Evolutionary conservation across 2,113 vertebrate genomes (phyloP).

Genomic region (Notarius lentiginosus): DNA sequence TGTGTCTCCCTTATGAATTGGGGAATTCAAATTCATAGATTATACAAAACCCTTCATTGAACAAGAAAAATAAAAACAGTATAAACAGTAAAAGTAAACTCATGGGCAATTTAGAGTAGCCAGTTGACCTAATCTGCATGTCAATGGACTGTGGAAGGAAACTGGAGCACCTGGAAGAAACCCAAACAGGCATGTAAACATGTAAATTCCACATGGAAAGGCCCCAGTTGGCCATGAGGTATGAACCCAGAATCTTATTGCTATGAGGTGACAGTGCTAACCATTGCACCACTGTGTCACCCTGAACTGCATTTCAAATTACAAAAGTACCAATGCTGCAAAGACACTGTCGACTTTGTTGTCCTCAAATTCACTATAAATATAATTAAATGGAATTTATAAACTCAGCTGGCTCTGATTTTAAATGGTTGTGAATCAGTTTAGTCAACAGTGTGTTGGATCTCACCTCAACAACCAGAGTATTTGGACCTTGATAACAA

Average conservation of each 20-base stretch:
- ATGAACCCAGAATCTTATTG: no score
- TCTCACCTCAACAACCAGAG: neutral
- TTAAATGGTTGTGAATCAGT: neutral
- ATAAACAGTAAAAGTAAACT: no score
- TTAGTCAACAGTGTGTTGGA: neutral
- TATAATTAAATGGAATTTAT: neutral
- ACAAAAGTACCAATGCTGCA: neutral
- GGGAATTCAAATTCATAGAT: neutral
- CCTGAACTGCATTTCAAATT: neutral
- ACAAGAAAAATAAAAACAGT: no score
- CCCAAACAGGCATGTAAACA: no score
- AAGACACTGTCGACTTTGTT: neutral
- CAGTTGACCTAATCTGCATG: no score
- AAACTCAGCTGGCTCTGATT: neutral
- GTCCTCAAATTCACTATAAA: neutral
- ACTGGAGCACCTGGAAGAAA: no score
- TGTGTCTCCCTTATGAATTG: neutral
- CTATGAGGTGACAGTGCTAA: no score
- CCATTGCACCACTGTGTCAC: no score
- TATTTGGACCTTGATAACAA: neutral
- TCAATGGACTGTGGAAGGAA: no score
- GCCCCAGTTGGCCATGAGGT: no score
- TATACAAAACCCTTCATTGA: neutral
- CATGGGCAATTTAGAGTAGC: no score
- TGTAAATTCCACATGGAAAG: no score